A percentile compares a stretch with the other conserved stretches of the same genome.
These are phyloP conservation scores for Mythimna impura DNA, from an alignment of 2,888 invertebrate genomes.

Conservation along the genomic window DNA sequence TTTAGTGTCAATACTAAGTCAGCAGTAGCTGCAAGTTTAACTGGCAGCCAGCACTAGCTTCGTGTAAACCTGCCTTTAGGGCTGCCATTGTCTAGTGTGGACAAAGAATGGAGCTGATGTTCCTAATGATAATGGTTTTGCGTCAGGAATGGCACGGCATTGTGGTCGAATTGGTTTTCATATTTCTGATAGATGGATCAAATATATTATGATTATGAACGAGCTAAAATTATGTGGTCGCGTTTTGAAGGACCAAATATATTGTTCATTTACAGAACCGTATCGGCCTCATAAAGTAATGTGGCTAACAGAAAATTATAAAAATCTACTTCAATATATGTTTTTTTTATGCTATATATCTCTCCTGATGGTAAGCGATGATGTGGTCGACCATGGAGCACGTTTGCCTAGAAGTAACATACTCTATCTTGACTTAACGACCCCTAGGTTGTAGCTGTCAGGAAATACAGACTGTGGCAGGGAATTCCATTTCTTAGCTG, in stretches of 20 bases:
- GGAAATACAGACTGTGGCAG: too few relatives aligned
- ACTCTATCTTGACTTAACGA: too few relatives aligned
- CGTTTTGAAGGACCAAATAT: neutral
- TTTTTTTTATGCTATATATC: too few relatives aligned
- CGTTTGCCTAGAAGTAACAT: too few relatives aligned
- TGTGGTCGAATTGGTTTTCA: constrained; percentile 35
- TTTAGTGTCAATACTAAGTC: neutral
- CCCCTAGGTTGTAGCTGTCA: too few relatives aligned
- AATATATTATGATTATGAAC: constrained; percentile 18
- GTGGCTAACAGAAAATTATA: neutral
- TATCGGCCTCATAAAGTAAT: too few relatives aligned
- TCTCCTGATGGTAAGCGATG: too few relatives aligned
- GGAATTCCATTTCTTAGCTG: too few relatives aligned
- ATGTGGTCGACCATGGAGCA: too few relatives aligned
- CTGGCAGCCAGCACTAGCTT: neutral
- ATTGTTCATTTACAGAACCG: neutral
- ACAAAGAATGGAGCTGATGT: constrained; percentile 53
- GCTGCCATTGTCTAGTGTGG: constrained; percentile 20
- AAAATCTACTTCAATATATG: neutral
- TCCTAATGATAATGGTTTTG: constrained; percentile 49
- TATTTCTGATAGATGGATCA: constrained; percentile 25
- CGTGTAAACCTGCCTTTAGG: constrained; percentile 26
- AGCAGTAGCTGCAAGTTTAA: neutral
- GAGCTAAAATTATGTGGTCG: constrained; percentile 1
- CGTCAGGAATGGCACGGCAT: constrained; percentile 40